Evolutionary conservation across 1,140 invertebrate genomes (phyloP).

Genomic region (Delia radicum): DNA sequence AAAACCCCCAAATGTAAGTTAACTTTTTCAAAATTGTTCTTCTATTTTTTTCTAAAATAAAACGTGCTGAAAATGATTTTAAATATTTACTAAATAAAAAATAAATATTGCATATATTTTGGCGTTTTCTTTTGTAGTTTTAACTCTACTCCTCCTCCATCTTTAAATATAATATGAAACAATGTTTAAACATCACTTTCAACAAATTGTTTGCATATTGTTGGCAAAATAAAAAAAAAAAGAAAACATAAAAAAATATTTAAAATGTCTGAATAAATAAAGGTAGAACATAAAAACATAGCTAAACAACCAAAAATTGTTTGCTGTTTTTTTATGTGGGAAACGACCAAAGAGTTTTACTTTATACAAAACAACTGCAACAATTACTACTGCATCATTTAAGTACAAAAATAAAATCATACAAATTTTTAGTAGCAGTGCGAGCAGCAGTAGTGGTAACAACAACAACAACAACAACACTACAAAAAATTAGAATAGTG

Average conservation of each 20-base stretch:
- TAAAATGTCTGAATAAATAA: neutral
- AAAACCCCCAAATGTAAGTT: neutral
- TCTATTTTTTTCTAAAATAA: neutral
- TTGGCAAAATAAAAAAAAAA: neutral
- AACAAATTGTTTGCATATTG: neutral
- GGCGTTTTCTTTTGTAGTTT: neutral
- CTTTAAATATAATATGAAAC: neutral
- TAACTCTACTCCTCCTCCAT: neutral
- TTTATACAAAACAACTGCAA: slow-evolving; percentile 4
- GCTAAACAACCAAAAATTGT: neutral
- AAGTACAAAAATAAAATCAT: slow-evolving; percentile 1
- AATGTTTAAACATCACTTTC: neutral
- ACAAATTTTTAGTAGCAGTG: neutral
- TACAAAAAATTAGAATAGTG: neutral
- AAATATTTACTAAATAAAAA: neutral
- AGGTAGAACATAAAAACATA: neutral
- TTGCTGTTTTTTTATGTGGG: no score
- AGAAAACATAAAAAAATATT: neutral
- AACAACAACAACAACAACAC: neutral
- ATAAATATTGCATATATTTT: neutral
- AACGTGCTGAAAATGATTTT: slow-evolving; percentile 15
- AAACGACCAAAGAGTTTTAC: neutral
- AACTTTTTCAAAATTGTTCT: no score
- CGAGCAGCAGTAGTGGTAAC: neutral
- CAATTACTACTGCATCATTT: slow-evolving; percentile 23